phyloP scores from a whole-genome alignment of 2,797 vertebrate genomes.

The Linurgus olivaceus region DNA sequence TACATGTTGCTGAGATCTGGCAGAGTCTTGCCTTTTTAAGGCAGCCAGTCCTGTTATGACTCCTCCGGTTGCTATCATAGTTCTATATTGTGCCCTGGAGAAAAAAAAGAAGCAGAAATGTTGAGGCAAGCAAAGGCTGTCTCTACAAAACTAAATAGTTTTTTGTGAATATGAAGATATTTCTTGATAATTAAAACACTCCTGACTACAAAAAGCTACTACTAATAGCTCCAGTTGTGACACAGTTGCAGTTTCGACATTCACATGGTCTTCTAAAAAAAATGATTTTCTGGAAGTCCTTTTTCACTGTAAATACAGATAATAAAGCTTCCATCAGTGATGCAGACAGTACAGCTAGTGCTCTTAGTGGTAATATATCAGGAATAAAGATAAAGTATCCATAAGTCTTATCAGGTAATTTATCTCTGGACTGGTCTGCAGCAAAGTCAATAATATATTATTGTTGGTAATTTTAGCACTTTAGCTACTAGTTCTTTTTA shows the following conservation, averaged over 20 bases:
- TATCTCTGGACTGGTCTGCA: neutral
- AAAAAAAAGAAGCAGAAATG: neutral
- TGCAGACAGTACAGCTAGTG: neutral
- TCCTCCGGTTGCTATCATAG: slow-evolving; percentile 96
- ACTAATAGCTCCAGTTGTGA: neutral
- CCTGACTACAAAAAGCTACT: neutral
- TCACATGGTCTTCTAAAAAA: neutral
- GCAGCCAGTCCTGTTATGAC: slow-evolving; percentile 97
- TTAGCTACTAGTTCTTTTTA: neutral
- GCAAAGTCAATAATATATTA: neutral
- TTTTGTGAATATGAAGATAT: neutral
- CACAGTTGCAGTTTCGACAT: neutral
- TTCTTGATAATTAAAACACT: neutral
- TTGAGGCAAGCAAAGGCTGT: neutral
- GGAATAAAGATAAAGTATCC: neutral
- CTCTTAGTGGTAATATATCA: neutral
- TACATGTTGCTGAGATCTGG: slow-evolving; percentile 89
- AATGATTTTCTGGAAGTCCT: neutral
- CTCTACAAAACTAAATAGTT: neutral
- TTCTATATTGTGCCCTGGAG: slow-evolving; percentile 60
- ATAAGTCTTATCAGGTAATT: neutral
- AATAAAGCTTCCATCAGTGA: neutral
- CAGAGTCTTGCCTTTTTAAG: slow-evolving; percentile 95
- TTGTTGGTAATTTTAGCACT: neutral
- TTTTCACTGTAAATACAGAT: neutral